These are phyloP conservation scores for Urocolius indicus DNA, from an alignment of 2,113 vertebrate species.

Conservation along the genomic window DNA sequence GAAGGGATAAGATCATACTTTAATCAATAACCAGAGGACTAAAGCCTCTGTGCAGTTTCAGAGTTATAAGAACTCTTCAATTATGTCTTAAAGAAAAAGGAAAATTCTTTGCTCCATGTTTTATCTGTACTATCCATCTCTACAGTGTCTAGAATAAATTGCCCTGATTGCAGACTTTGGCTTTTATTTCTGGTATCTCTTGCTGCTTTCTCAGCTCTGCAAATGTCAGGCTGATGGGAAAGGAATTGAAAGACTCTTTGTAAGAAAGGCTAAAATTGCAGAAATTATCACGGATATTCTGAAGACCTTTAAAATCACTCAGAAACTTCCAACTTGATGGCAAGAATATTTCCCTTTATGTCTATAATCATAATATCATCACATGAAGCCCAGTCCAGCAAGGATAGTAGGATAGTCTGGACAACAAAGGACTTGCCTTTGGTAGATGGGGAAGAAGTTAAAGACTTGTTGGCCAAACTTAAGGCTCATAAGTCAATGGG, in stretches of 20 bases:
- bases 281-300: neutral
- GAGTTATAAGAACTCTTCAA: neutral
- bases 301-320: neutral
- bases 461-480: no score
- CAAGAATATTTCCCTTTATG: neutral
- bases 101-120: neutral
- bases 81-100: neutral
- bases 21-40: neutral
- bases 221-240: neutral
- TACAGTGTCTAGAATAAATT: neutral
- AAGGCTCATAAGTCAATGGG: no score
- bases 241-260: neutral
- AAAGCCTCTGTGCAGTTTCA: neutral
- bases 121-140: neutral
- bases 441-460: no score
- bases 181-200: neutral
- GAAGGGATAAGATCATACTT: neutral
- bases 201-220: neutral
- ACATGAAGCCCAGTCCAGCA: no score
- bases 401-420: no score
- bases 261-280: neutral
- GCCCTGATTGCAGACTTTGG: neutral
- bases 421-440: no score
- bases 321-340: neutral
- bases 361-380: neutral